These are phyloP conservation scores for Corythoichthys haematopterus DNA, from an alignment of 2,113 vertebrate genomes.

Conservation along the genomic window DNA sequence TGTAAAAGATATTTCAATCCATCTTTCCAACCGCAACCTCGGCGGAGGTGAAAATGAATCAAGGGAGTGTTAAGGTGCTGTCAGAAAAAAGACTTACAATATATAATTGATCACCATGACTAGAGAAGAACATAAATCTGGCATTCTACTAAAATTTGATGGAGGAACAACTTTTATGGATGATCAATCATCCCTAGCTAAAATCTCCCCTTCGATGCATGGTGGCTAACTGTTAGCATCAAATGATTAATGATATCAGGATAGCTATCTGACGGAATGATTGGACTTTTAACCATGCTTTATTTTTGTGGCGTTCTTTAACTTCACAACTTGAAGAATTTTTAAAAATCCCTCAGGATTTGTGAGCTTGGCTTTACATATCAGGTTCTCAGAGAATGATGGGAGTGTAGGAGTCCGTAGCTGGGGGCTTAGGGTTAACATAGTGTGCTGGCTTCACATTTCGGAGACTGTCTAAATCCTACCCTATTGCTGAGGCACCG, in stretches of 20 bases:
- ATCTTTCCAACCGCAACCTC: background rate
- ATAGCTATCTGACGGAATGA: background rate
- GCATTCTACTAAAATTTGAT: slow-evolving; percentile 23
- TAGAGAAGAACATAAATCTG: slow-evolving; percentile 32
- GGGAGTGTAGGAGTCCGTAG: slow-evolving; percentile 2
- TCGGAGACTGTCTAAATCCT: slow-evolving; percentile 13
- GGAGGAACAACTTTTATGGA: too few species aligned
- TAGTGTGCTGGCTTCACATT: slow-evolving; percentile 8
- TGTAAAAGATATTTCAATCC: background rate
- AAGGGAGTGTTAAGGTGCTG: slow-evolving; percentile 34
- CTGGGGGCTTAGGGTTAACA: slow-evolving; percentile 14
- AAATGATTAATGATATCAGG: background rate
- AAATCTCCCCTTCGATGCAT: background rate
- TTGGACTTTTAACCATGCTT: background rate
- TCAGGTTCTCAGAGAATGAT: slow-evolving; percentile 11
- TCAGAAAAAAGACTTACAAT: slow-evolving; percentile 26
- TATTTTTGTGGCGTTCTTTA: background rate
- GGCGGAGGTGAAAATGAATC: too few species aligned
- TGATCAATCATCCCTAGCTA: background rate
- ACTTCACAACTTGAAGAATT: slow-evolving; percentile 15
- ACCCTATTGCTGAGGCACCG: slow-evolving; percentile 11
- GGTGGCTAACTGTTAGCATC: background rate
- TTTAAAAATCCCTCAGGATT: slow-evolving; percentile 5
- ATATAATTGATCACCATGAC: too few species aligned
- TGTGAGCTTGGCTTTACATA: slow-evolving; percentile 13